Conservation (phyloP, 2,797 vertebrate genomes). For the Rhinoraja longicauda region DNA sequence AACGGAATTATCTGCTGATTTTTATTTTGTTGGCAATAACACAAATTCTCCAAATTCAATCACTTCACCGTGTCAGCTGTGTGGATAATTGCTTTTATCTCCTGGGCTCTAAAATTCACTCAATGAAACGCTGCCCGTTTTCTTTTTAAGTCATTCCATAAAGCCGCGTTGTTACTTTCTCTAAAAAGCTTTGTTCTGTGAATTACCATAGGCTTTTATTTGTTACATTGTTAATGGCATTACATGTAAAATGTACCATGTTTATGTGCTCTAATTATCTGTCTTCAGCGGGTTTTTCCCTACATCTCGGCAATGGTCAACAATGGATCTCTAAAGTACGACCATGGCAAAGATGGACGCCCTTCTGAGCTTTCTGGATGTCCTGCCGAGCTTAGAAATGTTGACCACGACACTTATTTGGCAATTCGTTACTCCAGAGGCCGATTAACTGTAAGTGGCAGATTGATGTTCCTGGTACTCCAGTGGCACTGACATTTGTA, state of each 20-base stretch:
- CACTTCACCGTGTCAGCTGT: background rate
- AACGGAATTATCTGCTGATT: background rate
- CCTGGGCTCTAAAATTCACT: background rate
- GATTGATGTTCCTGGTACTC: background rate
- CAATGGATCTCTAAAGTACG: conserved; percentile 85
- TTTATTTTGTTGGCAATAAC: background rate
- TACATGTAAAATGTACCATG: background rate
- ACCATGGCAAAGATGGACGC: conserved; percentile 89
- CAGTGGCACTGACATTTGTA: background rate
- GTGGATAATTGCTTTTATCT: background rate
- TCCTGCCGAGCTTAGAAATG: conserved; percentile 83
- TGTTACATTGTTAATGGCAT: background rate
- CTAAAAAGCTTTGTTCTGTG: background rate
- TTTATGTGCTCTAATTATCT: background rate
- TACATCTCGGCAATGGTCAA: conserved; percentile 94
- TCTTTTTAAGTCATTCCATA: background rate
- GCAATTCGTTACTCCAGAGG: conserved; percentile 87
- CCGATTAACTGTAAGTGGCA: conserved; percentile 75
- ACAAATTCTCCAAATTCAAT: background rate
- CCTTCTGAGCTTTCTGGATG: conserved; percentile 84
- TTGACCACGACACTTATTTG: conserved; percentile 86
- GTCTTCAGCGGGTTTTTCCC: conserved; percentile 79
- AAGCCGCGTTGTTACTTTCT: no score
- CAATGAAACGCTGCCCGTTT: no score
- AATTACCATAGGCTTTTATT: background rate